Base-by-base conservation (phyloP, 23 tunicate genomes). In the Clavelina lepadiformis region DNA sequence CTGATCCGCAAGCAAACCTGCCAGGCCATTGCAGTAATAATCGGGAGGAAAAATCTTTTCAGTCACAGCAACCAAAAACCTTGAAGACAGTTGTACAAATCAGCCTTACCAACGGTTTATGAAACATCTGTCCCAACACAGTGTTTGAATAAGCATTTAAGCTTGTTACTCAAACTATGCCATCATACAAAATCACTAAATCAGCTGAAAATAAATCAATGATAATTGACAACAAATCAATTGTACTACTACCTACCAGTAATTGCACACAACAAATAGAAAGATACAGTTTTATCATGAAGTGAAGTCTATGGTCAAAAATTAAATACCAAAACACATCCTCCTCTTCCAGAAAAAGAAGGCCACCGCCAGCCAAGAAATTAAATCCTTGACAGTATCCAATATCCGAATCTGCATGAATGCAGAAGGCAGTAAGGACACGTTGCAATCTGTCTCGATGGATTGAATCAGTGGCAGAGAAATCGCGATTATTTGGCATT, bases 381-480 rank as follows among this genome's bases (percentile, higher is more conserved):
- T 82, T 82, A 35, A 82, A 82, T 19, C 89, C 89, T 54, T 82
- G 89, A 41, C 89, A 82, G 74, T 82, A 82, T 41, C 80, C 89
- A 20, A 82, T 78, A n/a, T 73, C 54, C 28, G 74, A 65, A n/a
- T n/a, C n/a, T 7, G 74, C 51, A 50, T 82, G 89, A 26, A 73
- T 32, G 28, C 74, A 82, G 61, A 82, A 82, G 26, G 89, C 80
- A 20, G 69, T 55, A 21, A 82, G 68, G 22, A 82, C 89, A 24
- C 69, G 53, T 24, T 69, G 33, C 4, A 82, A 56, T 13, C 74
- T 24, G 7, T 73, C 80, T 36, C 44, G 67, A 1, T 73, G 68
- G 5, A 38, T 55, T 6, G 80, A 66, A 29, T 74, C 89, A n/a
- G 64, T 38, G 23, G 28, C 33, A 19, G 56, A 26, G 68, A 76